phyloP scores from a whole-genome alignment of 2,113 vertebrate species.

The Excalfactoria chinensis region DNA sequence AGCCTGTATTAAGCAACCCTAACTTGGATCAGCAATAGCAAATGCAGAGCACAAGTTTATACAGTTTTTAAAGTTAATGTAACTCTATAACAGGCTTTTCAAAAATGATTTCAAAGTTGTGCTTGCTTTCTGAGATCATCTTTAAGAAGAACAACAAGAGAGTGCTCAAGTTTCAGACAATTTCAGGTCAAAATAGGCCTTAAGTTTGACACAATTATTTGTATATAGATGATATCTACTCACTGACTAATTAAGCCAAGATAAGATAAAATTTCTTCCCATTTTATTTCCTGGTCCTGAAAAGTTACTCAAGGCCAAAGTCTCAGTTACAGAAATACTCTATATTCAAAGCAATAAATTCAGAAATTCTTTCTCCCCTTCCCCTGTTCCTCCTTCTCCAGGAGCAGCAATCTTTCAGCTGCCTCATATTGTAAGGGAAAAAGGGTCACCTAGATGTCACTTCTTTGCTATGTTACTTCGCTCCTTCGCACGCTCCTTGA shows the following conservation, averaged over 20 bases:
- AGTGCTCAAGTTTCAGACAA: background rate
- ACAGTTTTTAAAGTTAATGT: background rate
- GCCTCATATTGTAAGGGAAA: constrained; percentile 75
- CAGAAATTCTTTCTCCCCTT: background rate
- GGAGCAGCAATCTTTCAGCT: constrained; percentile 61
- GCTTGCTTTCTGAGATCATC: background rate
- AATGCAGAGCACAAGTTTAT: background rate
- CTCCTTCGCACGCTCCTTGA: constrained; percentile 54
- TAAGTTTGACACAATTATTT: background rate
- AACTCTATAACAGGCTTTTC: background rate
- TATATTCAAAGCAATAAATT: background rate
- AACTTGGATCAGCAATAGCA: background rate
- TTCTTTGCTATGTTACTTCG: constrained; percentile 42
- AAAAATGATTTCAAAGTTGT: background rate
- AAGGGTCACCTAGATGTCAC: constrained; percentile 81
- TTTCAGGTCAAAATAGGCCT: background rate
- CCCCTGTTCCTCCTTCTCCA: background rate
- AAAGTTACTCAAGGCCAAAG: background rate
- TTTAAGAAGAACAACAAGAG: background rate
- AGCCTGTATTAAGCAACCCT: background rate
- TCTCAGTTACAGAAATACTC: background rate
- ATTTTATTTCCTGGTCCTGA: background rate
- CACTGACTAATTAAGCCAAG: background rate
- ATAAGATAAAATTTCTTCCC: background rate
- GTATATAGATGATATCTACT: background rate